phyloP scores from a whole-genome alignment of 2,113 vertebrate genomes.

The Ochotona princeps region DNA sequence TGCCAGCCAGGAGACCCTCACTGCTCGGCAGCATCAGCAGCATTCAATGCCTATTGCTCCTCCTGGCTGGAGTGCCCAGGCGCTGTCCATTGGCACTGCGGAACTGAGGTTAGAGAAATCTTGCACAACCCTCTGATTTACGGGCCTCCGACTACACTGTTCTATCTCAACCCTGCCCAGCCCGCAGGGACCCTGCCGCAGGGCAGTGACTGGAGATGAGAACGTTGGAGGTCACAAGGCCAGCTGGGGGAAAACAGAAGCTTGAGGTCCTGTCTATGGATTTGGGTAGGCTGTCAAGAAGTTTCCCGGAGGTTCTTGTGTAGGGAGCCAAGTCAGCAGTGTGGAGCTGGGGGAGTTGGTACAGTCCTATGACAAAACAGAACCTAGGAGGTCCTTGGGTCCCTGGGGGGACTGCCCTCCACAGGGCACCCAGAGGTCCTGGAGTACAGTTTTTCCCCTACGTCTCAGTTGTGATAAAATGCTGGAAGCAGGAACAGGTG shows the following conservation, averaged over 20 bases:
- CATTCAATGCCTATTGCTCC: too few relatives aligned
- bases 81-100: not conserved
- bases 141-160: constrained; percentile 57
- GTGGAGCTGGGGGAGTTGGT: too few relatives aligned
- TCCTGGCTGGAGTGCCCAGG: not conserved
- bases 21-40: too few relatives aligned
- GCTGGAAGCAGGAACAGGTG: too few relatives aligned
- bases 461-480: not conserved
- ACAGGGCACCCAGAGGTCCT: not conserved
- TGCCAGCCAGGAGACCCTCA: too few relatives aligned
- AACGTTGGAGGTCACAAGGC: not conserved
- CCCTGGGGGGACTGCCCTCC: too few relatives aligned
- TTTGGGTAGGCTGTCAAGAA: not conserved
- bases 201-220: not conserved
- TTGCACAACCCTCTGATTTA: constrained; percentile 43
- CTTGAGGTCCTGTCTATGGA: not conserved
- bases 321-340: not conserved
- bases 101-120: constrained; percentile 71
- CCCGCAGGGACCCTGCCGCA: not conserved
- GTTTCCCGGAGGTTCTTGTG: not conserved
- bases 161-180: constrained; percentile 35
- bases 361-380: not conserved
- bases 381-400: not conserved
- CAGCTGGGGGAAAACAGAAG: not conserved
- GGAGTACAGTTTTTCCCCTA: not conserved